phyloP scores from a whole-genome alignment of 2,888 invertebrate genomes.

The Kryphioiulus occultus region DNA sequence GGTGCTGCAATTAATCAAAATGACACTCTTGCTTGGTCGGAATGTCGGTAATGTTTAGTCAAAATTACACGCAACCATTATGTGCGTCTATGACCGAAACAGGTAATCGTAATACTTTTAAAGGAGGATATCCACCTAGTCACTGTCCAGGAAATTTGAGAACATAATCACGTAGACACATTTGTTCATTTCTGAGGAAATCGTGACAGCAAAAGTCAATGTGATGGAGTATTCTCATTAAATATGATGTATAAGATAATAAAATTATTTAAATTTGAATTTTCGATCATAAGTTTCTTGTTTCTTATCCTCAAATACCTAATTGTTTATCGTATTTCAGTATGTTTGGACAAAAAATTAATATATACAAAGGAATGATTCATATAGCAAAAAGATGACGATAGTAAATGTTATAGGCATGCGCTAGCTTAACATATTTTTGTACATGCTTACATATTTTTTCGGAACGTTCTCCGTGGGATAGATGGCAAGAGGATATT shows the following conservation, averaged over 20 bases:
- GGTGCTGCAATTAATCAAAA: neutral
- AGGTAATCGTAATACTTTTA: neutral
- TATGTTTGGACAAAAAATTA: no score
- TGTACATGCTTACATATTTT: no score
- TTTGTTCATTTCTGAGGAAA: neutral
- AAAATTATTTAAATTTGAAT: neutral
- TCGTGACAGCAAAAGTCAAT: neutral
- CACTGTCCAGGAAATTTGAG: neutral
- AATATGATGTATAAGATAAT: neutral
- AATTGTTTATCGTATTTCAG: no score
- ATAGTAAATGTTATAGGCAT: no score
- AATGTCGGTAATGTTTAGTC: conserved; percentile 3
- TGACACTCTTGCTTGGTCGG: neutral
- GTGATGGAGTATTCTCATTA: neutral
- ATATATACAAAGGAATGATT: no score
- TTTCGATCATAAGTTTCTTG: neutral
- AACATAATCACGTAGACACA: conserved; percentile 15
- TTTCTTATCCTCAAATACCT: no score
- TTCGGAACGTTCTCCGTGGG: no score
- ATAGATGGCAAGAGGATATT: no score
- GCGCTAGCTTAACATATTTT: no score
- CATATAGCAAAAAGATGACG: no score
- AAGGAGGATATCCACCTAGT: neutral
- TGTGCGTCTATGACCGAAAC: neutral
- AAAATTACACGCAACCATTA: neutral